Percentiles rank a stretch among this genome's conserved stretches.
These are phyloP conservation scores for Nestor notabilis DNA, from an alignment of 2,113 vertebrate genomes.

Conservation along the genomic window DNA sequence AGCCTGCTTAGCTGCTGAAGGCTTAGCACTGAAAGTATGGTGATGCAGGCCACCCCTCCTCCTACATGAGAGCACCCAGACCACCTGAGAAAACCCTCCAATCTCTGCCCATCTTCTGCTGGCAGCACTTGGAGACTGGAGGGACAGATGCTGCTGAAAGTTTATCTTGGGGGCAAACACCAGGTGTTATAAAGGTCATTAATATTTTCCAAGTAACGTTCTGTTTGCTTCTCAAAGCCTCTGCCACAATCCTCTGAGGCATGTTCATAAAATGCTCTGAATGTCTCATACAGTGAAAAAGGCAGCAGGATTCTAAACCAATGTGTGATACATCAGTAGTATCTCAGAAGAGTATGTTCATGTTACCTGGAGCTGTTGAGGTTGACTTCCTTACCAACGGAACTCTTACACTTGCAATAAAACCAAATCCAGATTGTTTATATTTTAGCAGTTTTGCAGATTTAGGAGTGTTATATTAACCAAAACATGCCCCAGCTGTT, in stretches of 20 bases:
- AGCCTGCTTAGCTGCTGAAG: background rate
- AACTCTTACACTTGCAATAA: background rate
- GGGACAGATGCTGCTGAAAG: background rate
- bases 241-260: slow-evolving; percentile 36
- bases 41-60: background rate
- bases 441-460: background rate
- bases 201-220: slow-evolving; percentile 35
- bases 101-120: background rate
- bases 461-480: background rate
- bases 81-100: background rate
- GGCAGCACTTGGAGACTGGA: background rate
- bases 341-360: background rate
- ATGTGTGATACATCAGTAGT: background rate
- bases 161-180: slow-evolving; percentile 47
- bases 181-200: slow-evolving; percentile 56
- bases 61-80: background rate
- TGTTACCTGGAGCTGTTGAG: background rate
- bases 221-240: slow-evolving; percentile 58
- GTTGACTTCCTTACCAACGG: background rate
- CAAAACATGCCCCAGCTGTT: background rate
- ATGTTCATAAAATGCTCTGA: background rate
- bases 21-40: background rate
- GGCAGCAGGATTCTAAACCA: slow-evolving; percentile 1
- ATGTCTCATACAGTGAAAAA: background rate
- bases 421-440: background rate